These are phyloP conservation scores for Nematolebias whitei DNA, from an alignment of 2,113 vertebrate species.

Conservation along the genomic window DNA sequence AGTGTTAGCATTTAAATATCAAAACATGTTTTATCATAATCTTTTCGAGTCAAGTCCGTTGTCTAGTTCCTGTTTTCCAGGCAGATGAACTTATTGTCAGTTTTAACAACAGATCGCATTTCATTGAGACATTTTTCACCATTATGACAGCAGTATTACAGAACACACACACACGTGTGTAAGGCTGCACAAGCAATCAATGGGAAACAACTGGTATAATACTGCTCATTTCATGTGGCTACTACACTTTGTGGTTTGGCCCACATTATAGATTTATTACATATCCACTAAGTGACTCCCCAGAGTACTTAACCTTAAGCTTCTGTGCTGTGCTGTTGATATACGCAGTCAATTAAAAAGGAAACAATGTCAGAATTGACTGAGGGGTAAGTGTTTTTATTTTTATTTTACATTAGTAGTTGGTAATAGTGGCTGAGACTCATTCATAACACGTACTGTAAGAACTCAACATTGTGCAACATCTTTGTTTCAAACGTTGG, in stretches of 20 bases:
- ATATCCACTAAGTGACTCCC: conserved; percentile 13
- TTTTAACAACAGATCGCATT: conserved; percentile 19
- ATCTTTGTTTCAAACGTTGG: too few relatives aligned
- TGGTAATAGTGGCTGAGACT: too few relatives aligned
- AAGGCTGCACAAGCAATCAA: conserved; percentile 8
- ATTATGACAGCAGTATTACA: conserved; percentile 23
- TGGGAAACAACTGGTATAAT: conserved; percentile 33
- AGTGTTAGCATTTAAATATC: too few relatives aligned
- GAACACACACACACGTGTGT: conserved; percentile 11
- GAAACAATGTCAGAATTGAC: background rate
- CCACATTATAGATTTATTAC: conserved; percentile 6
- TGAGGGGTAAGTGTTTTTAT: background rate
- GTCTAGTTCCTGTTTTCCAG: too few relatives aligned
- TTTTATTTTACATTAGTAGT: background rate
- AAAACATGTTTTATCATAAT: too few relatives aligned
- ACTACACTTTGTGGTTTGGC: conserved; percentile 23
- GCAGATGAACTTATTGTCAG: background rate
- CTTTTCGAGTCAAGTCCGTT: too few relatives aligned
- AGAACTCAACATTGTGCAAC: too few relatives aligned
- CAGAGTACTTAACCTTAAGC: conserved; percentile 20
- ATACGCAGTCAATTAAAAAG: background rate
- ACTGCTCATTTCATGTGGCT: conserved; percentile 47
- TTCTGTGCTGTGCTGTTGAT: conserved; percentile 14
- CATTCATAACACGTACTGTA: too few relatives aligned
- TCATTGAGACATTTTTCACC: conserved; percentile 22